Evolutionary conservation across 2,797 vertebrate genomes (phyloP), one percentile per base, ranked within the genome.

Genomic region (Hippoglossus hippoglossus): DNA sequence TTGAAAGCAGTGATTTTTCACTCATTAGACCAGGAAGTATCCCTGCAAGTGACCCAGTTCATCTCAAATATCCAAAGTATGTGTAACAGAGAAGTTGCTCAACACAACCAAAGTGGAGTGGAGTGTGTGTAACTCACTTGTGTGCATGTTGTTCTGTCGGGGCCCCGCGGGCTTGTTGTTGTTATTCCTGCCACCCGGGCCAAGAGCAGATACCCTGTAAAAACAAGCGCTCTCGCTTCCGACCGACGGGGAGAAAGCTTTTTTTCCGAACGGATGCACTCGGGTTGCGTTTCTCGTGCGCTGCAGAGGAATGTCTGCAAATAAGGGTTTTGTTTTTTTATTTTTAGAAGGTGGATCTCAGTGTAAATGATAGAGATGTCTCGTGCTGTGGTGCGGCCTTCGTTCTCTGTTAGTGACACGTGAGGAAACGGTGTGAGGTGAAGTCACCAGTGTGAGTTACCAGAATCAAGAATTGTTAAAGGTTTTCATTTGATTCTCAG

Each of bases 151-250:
- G 76, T 75, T 91, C 79, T 77, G 63, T 74, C 74, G 72, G 15
- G 71, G 77, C 80, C 84, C 85, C 67, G 74, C 81, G 73, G 82
- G 87, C 87, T 63, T 90, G 73, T 87, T 92, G 88, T 87, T 91
- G 89, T 92, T 89, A 77, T 93, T 86, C 84, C 89, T 89, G 81
- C 87, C 89, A 90, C 84, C 85, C 79, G 83, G 89, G 91, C 87
- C 92, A 92, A 91, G 87, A 90, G 86, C 81, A 88, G 87, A 93
- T 92, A 92, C 81, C 71, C 77, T 92, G 87, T 94, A 79, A 89
- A 92, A 94, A 93, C 90, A 94, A 91, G 78, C 85, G 15, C 84
- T 81, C 76, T 67, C 75, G 83, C 91, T 92, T 94, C 91, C 86
- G 81, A 92, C 73, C 16, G 62, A 80, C 28, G 39, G 60, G 75